Evolutionary conservation across 2,888 invertebrate species (phyloP).

Genomic region (Pammene fasciana): DNA sequence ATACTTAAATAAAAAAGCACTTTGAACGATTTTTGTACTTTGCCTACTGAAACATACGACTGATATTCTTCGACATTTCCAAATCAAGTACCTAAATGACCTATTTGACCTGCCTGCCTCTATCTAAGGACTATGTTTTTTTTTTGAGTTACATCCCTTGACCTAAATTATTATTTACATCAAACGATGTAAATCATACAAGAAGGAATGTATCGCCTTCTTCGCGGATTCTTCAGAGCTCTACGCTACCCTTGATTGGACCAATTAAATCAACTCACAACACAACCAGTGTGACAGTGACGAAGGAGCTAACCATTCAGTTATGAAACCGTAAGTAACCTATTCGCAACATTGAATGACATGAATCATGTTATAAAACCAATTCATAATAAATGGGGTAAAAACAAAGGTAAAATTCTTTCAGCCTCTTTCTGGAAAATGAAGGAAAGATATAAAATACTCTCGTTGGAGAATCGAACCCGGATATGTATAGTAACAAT

Average conservation of each 20-base stretch:
- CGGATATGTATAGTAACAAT: conserved; percentile 35
- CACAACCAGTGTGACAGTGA: conserved; percentile 11
- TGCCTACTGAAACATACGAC: no score
- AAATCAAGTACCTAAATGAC: no score
- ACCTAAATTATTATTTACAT: background rate
- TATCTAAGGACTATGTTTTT: no score
- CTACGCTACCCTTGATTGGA: conserved; percentile 10
- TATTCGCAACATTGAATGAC: conserved; percentile 5
- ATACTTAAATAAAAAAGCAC: background rate
- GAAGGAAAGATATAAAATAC: background rate
- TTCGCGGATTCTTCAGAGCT: background rate
- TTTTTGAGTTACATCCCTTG: background rate
- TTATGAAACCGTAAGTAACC: conserved; percentile 6
- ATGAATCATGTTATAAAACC: conserved; percentile 24
- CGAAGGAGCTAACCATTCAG: background rate
- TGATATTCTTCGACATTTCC: no score
- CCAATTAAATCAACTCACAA: conserved; percentile 20
- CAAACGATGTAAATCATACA: background rate
- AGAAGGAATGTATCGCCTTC: background rate
- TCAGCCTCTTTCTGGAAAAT: conserved; percentile 18
- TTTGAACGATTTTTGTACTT: no score
- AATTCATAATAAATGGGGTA: conserved; percentile 24
- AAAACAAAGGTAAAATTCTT: conserved; percentile 26
- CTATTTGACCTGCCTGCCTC: no score
- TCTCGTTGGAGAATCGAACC: conserved; percentile 26